Percentiles rank a stretch among this genome's conserved stretches.
Evolutionary conservation across 2,797 vertebrate genomes (phyloP).

Genomic region (Danio aesculapii): DNA sequence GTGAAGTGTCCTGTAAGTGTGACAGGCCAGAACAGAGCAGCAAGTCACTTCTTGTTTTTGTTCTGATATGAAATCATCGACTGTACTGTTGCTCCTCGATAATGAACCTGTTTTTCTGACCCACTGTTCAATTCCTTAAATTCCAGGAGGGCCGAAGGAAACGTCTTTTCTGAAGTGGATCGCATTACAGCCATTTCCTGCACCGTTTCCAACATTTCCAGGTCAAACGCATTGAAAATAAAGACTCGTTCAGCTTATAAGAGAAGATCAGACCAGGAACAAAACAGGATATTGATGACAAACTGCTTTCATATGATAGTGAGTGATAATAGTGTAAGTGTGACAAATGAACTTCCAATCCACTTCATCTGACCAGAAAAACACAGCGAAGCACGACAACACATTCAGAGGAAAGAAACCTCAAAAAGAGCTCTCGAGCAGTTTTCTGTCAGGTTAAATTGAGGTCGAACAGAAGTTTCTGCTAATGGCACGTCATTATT

Average conservation of each 20-base stretch:
- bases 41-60: slow-evolving; percentile 29
- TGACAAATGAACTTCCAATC: slow-evolving; percentile 24
- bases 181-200: slow-evolving; percentile 34
- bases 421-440: neutral
- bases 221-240: slow-evolving; percentile 51
- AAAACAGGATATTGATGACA: slow-evolving; percentile 45
- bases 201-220: slow-evolving; percentile 41
- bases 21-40: neutral
- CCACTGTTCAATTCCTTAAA: slow-evolving; percentile 27
- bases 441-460: neutral
- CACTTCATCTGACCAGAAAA: slow-evolving; percentile 16
- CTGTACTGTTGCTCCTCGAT: slow-evolving; percentile 17
- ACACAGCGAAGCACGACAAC: slow-evolving; percentile 2
- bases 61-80: slow-evolving; percentile 41
- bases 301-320: slow-evolving; percentile 9
- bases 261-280: slow-evolving; percentile 8
- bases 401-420: neutral
- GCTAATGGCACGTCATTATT: too few species aligned
- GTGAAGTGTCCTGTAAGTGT: neutral
- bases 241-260: neutral
- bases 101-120: slow-evolving; percentile 46
- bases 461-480: too few species aligned
- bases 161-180: slow-evolving; percentile 27
- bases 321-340: neutral
- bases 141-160: slow-evolving; percentile 11